Percentiles rank a stretch among this genome's conserved stretches.
These are phyloP conservation scores for Danio tinwini DNA, from an alignment of 2,797 vertebrate species.

Conservation along the genomic window DNA sequence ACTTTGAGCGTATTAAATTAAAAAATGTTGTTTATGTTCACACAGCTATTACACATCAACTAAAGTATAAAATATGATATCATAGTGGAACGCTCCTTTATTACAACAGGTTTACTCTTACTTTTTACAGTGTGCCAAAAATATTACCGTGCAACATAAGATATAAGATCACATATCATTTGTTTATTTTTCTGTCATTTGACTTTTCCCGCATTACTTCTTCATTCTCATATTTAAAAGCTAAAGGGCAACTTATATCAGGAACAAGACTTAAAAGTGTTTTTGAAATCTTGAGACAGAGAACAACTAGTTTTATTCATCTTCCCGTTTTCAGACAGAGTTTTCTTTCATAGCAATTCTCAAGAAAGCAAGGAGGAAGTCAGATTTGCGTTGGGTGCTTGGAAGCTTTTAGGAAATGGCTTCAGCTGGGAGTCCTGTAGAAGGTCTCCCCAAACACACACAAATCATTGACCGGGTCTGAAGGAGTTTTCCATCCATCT, in stretches of 20 bases:
- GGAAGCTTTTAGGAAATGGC: constrained; percentile 62
- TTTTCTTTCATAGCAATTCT: constrained; percentile 66
- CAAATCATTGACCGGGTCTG: constrained; percentile 59
- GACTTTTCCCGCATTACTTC: background rate
- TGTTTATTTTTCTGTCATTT: background rate
- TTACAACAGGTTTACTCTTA: too few species aligned
- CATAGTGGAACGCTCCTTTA: too few species aligned
- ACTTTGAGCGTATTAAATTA: too few species aligned
- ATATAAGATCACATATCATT: background rate
- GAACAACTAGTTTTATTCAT: constrained; percentile 53
- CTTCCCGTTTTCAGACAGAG: constrained; percentile 60
- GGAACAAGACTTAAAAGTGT: constrained; percentile 1
- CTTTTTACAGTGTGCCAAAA: too few species aligned
- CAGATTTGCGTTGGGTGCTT: constrained; percentile 54
- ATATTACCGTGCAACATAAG: too few species aligned
- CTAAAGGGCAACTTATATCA: background rate
- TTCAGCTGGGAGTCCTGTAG: constrained; percentile 44
- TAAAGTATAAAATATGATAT: too few species aligned
- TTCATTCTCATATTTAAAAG: background rate
- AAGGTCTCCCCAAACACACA: constrained; percentile 58
- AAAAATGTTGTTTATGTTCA: too few species aligned
- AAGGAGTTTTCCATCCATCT: constrained; percentile 42
- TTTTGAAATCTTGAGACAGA: constrained; percentile 21
- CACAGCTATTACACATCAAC: too few species aligned
- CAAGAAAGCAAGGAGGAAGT: constrained; percentile 65